Evolutionary conservation across 2,113 vertebrate genomes (phyloP), one percentile per base, ranked within the genome.

Genomic region (Tychaedon coryphoeus): DNA sequence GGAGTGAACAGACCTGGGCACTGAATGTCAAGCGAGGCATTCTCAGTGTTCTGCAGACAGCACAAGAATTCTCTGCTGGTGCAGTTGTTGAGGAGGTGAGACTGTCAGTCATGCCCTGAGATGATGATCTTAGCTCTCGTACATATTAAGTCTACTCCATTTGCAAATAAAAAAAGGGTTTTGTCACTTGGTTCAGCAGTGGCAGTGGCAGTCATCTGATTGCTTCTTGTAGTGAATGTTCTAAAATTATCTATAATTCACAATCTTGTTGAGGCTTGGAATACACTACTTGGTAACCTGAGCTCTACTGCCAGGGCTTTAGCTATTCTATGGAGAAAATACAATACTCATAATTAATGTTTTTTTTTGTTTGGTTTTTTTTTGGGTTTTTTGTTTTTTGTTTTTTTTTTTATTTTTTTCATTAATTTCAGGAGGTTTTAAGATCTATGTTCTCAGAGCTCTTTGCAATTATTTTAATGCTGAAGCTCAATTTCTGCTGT

Each of bases 21-120:
- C 98, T 99, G 86, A 99, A 99, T 94, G 96, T 99, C 97, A 99
- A 99, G 94, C 96, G 98, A 42, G 98, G 98, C 38, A 90, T 99
- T 89, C 98, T 99, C 97, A 99, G 98, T 95, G 97, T 99, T 90
- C 96, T 99, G 84, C 99, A 99, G 98, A 98, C 98, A 12, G 98
- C 73, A 29, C 93, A 43, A 6, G 91, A 65, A 6, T 80, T 88
- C 33, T 25, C 74, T 26, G 84, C 81, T 79, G 90, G 86, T 61
- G 96, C 97, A 56, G 75, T 90, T 6, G 25, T 98, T 31, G 97
- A 98, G 81, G 98, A 99, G 98, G 99, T 99, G 91, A 98, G 94
- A 29, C 25, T 76, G 31, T 36, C 62, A 80, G 45, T 54, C 4
- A 0, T 36, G 31, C 19, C 53, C 34, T 54, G 50, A 70, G 38